Base-by-base conservation (phyloP, 2,113 vertebrate genomes). In the Rhinolophus ferrumequinum region DNA sequence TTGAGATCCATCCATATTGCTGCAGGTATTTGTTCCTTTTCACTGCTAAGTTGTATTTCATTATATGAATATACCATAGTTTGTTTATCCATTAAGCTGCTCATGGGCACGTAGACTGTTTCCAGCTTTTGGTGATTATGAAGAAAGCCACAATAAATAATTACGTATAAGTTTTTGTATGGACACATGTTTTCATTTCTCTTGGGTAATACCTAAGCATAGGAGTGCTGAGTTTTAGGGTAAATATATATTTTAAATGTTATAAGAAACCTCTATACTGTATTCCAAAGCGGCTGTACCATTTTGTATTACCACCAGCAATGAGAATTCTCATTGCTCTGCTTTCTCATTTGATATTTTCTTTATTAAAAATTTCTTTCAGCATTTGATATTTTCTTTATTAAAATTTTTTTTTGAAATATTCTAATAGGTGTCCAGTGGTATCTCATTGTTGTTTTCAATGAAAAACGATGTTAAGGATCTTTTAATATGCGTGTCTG, bases 91-190 rank as follows among this genome's bases (percentile, higher is more conserved):
- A 80, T 93, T 93, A 33, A 44, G 13, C 21, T n/a, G 33, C 80
- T 54, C 33, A 64, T 35, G 24, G 33, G 28, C n/a, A 76, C 62
- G 38, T 38, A 44, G 26, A 73, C 15, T 75, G 2, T 66, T 89
- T 83, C 2, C 38, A 90, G 19, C 56, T 93, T 86, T 95, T 82
- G 87, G 30, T 91, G 33, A 83, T 79, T 83, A 86, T 69, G 9
- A 64, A 73, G 50, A 95, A 93, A 92, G 58, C n/a, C 54, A 95
- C n/a, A 67, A 70, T 93, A 95, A 92, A 77, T 93, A 72, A 47
- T 84, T 95, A 11, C 30, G 62, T 66, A 4, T 6, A 50, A 28
- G 6, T 50, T 88, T 91, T 92, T 75, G 0, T 86, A 60, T 90
- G 52, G 30, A 44, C 16, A 50, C 16, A 64, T 47, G 0, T 75